Evolutionary conservation across 2,113 vertebrate species (phyloP).

Genomic region (Malaclemys terrapin): DNA sequence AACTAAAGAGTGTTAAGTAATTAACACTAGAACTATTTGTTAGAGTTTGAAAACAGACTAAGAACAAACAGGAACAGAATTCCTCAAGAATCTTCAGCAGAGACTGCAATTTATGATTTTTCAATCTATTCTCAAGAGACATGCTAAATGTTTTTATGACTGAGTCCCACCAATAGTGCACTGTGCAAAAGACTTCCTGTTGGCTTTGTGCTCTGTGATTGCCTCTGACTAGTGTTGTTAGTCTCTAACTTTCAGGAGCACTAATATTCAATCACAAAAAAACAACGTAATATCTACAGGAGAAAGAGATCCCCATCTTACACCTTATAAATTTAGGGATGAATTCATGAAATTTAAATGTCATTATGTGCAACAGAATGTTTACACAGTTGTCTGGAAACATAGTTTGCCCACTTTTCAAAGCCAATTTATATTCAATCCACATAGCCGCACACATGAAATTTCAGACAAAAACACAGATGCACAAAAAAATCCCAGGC

Average conservation of each 20-base stretch:
- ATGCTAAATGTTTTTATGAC: not conserved
- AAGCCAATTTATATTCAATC: slow-evolving; percentile 75
- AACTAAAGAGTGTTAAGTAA: slow-evolving; percentile 25
- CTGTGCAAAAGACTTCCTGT: not conserved
- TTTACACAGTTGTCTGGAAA: slow-evolving; percentile 59
- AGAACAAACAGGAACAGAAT: slow-evolving; percentile 18
- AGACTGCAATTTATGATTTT: not conserved
- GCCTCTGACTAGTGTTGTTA: not conserved
- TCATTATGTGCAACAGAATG: slow-evolving; percentile 61
- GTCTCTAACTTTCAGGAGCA: slow-evolving; percentile 31
- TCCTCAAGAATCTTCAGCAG: not conserved
- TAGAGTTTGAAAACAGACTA: slow-evolving; percentile 32
- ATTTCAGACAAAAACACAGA: slow-evolving; percentile 77
- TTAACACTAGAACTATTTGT: slow-evolving; percentile 32
- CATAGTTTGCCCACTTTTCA: slow-evolving; percentile 66
- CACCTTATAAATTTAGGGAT: slow-evolving; percentile 54
- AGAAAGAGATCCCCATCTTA: slow-evolving; percentile 27
- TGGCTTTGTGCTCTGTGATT: not conserved
- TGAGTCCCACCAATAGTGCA: not conserved
- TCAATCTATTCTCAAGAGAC: not conserved
- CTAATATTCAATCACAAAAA: slow-evolving; percentile 33
- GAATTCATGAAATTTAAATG: slow-evolving; percentile 65
- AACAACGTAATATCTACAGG: slow-evolving; percentile 62
- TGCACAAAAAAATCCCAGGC: slow-evolving; percentile 43
- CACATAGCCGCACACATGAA: slow-evolving; percentile 63